These are phyloP conservation scores for Chaetorhynchus papuensis DNA, from an alignment of 2,113 vertebrate genomes.

Conservation along the genomic window DNA sequence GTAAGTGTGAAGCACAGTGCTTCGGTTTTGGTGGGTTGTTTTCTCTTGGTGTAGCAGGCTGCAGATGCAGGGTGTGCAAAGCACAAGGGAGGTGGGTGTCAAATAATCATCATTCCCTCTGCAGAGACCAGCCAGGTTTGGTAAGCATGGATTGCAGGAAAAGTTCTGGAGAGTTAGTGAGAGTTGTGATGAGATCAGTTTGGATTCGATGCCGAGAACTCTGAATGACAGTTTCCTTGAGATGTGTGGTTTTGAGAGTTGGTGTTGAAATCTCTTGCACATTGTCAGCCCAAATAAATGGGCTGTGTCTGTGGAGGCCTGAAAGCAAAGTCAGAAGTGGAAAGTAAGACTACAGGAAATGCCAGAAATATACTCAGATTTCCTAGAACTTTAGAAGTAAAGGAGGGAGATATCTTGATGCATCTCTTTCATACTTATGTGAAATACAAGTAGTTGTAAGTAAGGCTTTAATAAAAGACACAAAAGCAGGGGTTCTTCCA, in stretches of 20 bases:
- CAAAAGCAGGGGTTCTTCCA: not conserved
- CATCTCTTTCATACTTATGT: not conserved
- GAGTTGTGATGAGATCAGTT: not conserved
- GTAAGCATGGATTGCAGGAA: not conserved
- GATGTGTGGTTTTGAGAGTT: not conserved
- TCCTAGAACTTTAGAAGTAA: not conserved
- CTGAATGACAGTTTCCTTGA: not conserved
- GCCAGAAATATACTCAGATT: not conserved
- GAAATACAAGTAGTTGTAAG: not conserved
- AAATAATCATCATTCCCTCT: not conserved
- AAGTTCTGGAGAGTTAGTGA: not conserved
- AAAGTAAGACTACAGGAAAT: not conserved
- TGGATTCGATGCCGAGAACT: not conserved
- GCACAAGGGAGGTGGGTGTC: not conserved
- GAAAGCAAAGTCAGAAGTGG: not conserved
- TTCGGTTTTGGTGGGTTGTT: not conserved
- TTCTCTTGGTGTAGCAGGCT: not conserved
- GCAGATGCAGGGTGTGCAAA: not conserved
- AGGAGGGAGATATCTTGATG: not conserved
- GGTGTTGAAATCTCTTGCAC: not conserved
- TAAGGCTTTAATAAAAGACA: not conserved
- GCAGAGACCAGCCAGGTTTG: not conserved
- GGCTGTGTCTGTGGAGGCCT: not conserved
- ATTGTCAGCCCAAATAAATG: not conserved
- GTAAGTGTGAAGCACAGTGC: not conserved